A percentile compares a stretch with the other conserved stretches of the same genome.
Conservation (phyloP, 1,140 invertebrate species). For the Bemisia tabaci region DNA sequence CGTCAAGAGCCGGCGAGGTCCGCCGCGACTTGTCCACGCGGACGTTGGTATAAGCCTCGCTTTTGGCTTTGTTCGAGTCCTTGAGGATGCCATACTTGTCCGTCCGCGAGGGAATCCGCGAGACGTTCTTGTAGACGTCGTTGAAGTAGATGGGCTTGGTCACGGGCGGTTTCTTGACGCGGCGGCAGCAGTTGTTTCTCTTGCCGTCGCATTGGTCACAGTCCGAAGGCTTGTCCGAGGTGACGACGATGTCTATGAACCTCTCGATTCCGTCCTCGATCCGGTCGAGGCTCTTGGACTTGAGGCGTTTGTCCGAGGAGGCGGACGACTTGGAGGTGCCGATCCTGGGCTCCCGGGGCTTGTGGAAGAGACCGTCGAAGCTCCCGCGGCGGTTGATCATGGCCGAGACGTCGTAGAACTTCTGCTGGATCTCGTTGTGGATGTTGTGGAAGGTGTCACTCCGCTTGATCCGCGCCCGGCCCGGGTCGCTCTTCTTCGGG, state of each 20-base stretch:
- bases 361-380: constrained; percentile 34
- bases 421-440: constrained; percentile 29
- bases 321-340: constrained; percentile 15
- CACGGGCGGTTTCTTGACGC: constrained; percentile 5
- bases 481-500: constrained; percentile 27
- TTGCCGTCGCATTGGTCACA: constrained; percentile 25
- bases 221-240: constrained; percentile 26
- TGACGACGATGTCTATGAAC: constrained; percentile 52
- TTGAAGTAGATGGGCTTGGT: constrained; percentile 16
- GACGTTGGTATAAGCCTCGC: background rate
- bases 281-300: constrained; percentile 61
- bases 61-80: background rate
- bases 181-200: background rate
- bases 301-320: constrained; percentile 31
- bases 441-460: constrained; percentile 36
- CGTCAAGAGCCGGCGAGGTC: constrained; percentile 10
- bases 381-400: constrained; percentile 29
- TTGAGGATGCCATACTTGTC: background rate
- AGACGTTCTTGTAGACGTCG: constrained; percentile 7
- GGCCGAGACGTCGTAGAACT: constrained; percentile 13
- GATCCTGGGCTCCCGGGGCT: constrained; percentile 23
- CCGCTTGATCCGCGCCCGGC: constrained; percentile 30
- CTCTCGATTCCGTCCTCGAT: constrained; percentile 59
- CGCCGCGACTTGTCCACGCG: background rate
- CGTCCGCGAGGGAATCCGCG: no score